These are phyloP conservation scores for Ursus arctos DNA, from an alignment of 2,113 vertebrate species.

Conservation along the genomic window DNA sequence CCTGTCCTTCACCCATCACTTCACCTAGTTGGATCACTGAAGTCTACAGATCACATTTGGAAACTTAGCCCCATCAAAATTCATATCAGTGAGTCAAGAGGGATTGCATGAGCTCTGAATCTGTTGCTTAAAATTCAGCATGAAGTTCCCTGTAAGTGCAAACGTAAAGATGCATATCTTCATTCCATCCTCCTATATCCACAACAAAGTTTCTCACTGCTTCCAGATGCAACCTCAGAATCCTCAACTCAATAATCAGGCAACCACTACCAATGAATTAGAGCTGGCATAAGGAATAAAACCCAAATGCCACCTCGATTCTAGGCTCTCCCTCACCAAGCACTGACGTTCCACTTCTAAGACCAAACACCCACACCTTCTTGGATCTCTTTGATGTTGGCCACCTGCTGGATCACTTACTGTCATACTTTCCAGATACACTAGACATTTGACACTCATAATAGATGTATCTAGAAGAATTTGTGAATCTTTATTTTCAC, in stretches of 20 bases:
- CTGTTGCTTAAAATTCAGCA: neutral
- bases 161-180: neutral
- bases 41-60: neutral
- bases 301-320: rapidly evolving
- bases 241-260: neutral
- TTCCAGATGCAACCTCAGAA: neutral
- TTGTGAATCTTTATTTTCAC: neutral
- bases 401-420: neutral
- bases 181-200: neutral
- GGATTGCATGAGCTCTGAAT: neutral
- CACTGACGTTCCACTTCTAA: neutral
- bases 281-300: constrained; percentile 25
- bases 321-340: neutral
- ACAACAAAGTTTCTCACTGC: neutral
- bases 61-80: neutral
- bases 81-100: neutral
- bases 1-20: neutral
- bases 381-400: neutral
- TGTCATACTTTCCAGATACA: neutral
- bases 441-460: neutral
- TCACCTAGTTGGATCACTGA: neutral
- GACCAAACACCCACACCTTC: neutral
- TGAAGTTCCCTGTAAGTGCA: neutral
- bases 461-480: neutral
- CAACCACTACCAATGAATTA: neutral